Evolutionary conservation across 37 sponge, comb jelly and placozoan species (phyloP).

Genomic region (Beroe ovata): DNA sequence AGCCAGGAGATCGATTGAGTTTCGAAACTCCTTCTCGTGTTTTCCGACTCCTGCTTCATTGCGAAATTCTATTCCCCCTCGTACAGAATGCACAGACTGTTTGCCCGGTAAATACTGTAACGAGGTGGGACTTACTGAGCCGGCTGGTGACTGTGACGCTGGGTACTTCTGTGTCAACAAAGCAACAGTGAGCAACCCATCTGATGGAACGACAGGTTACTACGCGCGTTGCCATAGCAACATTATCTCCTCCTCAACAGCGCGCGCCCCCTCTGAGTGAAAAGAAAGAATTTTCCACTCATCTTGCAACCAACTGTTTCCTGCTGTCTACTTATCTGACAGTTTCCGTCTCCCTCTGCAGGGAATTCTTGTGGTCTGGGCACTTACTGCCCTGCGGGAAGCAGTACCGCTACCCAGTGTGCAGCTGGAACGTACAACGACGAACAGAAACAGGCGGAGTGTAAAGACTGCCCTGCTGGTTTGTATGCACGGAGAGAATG

Average conservation of each 20-base stretch:
- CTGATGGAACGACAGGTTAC: conserved; percentile 68
- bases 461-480: conserved; percentile 61
- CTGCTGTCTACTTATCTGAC: no score
- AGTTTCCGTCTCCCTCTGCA: no score
- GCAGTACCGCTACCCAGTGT: conserved; percentile 4
- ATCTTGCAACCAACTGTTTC: no score
- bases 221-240: not conserved
- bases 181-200: conserved; percentile 55
- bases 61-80: no score
- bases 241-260: no score
- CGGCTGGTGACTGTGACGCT: conserved; percentile 57
- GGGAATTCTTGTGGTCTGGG: conserved; percentile 42
- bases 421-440: conserved; percentile 64
- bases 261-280: no score
- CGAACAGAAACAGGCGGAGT: conserved; percentile 6
- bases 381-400: conserved; percentile 30
- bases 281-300: no score
- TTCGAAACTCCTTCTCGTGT: no score
- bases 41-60: no score
- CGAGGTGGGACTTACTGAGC: not conserved
- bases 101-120: conserved; percentile 12
- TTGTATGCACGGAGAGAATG: no score
- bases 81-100: conserved; percentile 47
- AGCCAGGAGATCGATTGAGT: no score
- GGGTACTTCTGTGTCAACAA: conserved; percentile 67